Evolutionary conservation across 30 jellyfish, hydroid and myxozoan species (phyloP).

Genomic region (Hydra vulgaris): DNA sequence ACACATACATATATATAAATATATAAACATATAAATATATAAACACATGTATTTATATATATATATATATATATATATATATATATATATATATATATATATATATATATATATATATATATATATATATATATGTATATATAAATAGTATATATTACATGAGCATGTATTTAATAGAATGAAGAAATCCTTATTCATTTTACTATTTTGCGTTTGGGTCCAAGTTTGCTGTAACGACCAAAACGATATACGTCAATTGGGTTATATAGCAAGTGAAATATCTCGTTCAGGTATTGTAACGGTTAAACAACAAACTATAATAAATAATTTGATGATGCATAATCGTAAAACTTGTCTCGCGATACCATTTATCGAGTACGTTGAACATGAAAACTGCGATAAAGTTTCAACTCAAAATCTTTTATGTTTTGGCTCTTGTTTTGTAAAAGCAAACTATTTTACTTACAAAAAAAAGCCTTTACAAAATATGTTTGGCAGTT

Average conservation of each 20-base stretch:
- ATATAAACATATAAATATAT: too few species aligned
- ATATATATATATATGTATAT: too few species aligned
- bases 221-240: background rate
- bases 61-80: too few species aligned
- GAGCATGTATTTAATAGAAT: too few species aligned
- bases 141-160: too few species aligned
- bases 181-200: background rate
- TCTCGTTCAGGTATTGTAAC: background rate
- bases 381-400: background rate
- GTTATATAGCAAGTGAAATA: background rate
- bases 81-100: too few species aligned
- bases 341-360: background rate
- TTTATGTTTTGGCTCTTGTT: background rate
- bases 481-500: background rate
- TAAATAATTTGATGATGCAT: background rate
- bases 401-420: background rate
- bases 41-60: too few species aligned
- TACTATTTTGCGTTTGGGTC: background rate
- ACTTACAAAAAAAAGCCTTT: background rate
- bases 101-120: too few species aligned
- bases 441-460: background rate
- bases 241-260: background rate
- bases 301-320: background rate
- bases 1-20: too few species aligned
- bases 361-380: background rate